Base-by-base conservation (phyloP, 2,113 vertebrate species). In the Anoura caudifer region DNA sequence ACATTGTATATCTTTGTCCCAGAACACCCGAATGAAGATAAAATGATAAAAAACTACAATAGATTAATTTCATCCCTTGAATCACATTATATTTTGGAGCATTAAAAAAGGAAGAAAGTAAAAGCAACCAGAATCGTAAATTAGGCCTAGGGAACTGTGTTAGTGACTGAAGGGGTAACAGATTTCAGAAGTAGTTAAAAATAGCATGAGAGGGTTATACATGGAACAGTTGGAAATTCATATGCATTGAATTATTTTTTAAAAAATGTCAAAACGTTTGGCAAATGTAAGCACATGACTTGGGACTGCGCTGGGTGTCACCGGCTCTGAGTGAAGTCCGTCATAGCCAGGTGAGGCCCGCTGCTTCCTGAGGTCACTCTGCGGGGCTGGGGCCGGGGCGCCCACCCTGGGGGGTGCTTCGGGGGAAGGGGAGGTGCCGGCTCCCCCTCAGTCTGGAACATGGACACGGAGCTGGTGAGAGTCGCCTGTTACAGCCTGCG, bases 191-290 rank as follows among this genome's bases (percentile, higher is more conserved):
- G 97, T 82, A 86, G 96, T 95, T 73, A 98, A 97, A 97, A 97
- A 96, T 94, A 96, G 97, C 90, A 95, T 96, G 88, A 97, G 98
- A 98, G 96, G 95, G 93, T 89, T 95, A 97, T 95, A 97, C 95
- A 98, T 96, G 97, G 96, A 97, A 98, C 97, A 94, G 96, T 96
- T 98, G 96, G 98, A 98, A 98, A 98, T 96, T 97, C 96, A 90
- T 96, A 96, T 95, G 91, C 96, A 56, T 45, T 91, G 94, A 81
- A 89, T 96, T 88, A 77, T 93, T 50, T 26, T 52, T 73, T 59
- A 69, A 97, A 98, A 98, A 98, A 97, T 97, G 98, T 98, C 96
- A 98, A 98, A 98, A 98, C 79, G 43, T 98, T 98, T 98, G 98
- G 98, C 98, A 98, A 98, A 98, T 97, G 98, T 97, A 97, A 98